These are phyloP conservation scores for Porites evermanni DNA, from an alignment of 92 coral and sea anemone genomes.

Conservation along the genomic window DNA sequence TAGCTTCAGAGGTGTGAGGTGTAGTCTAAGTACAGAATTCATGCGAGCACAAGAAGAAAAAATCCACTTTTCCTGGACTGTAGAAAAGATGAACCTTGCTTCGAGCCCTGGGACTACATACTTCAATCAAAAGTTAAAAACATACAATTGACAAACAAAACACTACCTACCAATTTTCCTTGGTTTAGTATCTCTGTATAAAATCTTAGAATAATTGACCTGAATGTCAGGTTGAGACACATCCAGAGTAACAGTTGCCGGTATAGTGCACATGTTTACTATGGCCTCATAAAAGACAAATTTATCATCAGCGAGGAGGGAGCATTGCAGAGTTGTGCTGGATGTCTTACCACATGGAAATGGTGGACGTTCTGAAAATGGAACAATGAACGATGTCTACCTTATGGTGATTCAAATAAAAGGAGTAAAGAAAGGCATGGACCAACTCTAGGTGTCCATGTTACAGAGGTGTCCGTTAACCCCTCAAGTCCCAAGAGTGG, in stretches of 20 bases:
- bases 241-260: constrained; percentile 63
- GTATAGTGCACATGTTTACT: constrained; percentile 79
- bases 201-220: constrained; percentile 44
- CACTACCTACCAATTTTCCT: constrained; percentile 56
- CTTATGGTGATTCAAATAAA: no score
- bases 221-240: constrained; percentile 69
- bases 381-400: not conserved
- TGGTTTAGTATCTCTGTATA: constrained; percentile 49
- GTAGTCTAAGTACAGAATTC: no score
- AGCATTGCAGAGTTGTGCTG: constrained; percentile 65
- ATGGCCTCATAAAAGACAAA: constrained; percentile 69
- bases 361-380: constrained; percentile 63
- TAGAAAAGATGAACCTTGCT: no score
- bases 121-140: no score
- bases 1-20: no score
- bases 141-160: not conserved
- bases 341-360: constrained; percentile 69
- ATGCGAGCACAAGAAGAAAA: no score
- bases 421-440: no score
- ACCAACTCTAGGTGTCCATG: no score
- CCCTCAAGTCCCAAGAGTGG: no score
- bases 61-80: no score
- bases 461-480: no score
- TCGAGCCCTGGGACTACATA: no score
- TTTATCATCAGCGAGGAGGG: constrained; percentile 56